Evolutionary conservation across 2,888 invertebrate species (phyloP).

Genomic region (Troglohyphantes excavatus): DNA sequence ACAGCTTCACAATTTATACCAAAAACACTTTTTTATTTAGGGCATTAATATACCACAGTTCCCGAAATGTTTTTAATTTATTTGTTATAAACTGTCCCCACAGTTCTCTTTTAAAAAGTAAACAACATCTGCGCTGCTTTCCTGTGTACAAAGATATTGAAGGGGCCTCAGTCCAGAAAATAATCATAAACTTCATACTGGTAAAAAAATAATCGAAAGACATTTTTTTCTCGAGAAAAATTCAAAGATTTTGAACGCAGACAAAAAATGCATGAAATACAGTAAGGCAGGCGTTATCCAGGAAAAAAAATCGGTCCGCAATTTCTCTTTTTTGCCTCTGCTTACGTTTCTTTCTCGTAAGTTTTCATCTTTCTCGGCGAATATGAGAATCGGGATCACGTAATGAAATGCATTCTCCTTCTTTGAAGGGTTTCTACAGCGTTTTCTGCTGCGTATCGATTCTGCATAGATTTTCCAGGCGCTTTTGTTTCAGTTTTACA

Average conservation of each 20-base stretch:
- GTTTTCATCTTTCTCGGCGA: constrained; percentile 53
- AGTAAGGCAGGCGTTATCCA: not conserved
- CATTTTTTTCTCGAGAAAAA: constrained; percentile 9
- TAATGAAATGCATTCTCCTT: constrained; percentile 67
- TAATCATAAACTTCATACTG: not conserved
- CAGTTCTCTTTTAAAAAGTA: no score
- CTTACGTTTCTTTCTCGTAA: constrained; percentile 33
- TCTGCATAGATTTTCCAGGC: constrained; percentile 57
- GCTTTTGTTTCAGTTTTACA: constrained; percentile 58
- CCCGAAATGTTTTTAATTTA: not conserved
- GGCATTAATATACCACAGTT: not conserved
- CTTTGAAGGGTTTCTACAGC: constrained; percentile 6
- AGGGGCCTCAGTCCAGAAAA: not conserved
- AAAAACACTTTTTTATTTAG: no score
- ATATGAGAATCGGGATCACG: constrained; percentile 57
- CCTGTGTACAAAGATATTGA: not conserved
- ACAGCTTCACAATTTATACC: no score
- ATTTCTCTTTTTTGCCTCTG: not conserved
- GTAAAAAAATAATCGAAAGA: not conserved
- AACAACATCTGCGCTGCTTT: no score
- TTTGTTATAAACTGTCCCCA: no score
- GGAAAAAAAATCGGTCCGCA: not conserved
- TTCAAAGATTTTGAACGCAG: constrained; percentile 47
- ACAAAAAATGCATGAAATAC: constrained; percentile 48
- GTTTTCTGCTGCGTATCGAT: constrained; percentile 16